Base-by-base conservation (phyloP, 1,140 invertebrate genomes). In the Zaprionus africanus region DNA sequence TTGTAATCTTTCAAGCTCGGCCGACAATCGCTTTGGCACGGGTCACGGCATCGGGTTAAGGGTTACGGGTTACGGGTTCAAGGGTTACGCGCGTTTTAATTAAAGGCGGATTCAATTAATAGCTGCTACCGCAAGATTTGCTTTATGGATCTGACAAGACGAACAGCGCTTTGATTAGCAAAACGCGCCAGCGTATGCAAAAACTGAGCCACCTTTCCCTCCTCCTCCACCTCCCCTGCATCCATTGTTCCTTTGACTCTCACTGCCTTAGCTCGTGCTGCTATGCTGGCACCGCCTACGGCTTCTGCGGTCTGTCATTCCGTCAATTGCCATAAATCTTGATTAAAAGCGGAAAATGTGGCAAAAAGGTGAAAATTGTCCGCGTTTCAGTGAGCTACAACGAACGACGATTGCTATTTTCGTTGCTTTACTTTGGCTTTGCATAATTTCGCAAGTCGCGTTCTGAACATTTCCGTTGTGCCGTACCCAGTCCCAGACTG, bases 301-400 rank as follows among this genome's bases (percentile, higher is more conserved):
- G 41, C 57, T 51, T 15, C 17, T 46, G 36, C 41, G 26, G 17
- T 73, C 63, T 64, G 69, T 78, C 78, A 59, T 70, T 78, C 71
- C 43, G 71, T 73, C 84, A 88, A 88, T 88, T 88, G 85, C 63
- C 84, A 84, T 88, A 88, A 88, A 88, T 88, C 85, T 88, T 81
- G 75, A 88, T 88, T 88, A 90, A 90, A 81, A 80, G 64, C 75
- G 78, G 71, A 77, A 66, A 87, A 87, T 78, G 71, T 60, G 71
- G 70, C 64, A 51, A 76, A 86, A 87, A 88, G 85, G 83, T 87
- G 83, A 87, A 88, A 87, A 87, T 88, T 84, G 81, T 75, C 63
- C 82, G 75, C 76, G 60, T 60, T 65, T 66, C 51, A 68, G 66
- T 59, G 38, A 60, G 67, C 58, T 57, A 58, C 41, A n/a, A 11